phyloP scores from a whole-genome alignment of 2,888 invertebrate species.

The Sericinus montela region DNA sequence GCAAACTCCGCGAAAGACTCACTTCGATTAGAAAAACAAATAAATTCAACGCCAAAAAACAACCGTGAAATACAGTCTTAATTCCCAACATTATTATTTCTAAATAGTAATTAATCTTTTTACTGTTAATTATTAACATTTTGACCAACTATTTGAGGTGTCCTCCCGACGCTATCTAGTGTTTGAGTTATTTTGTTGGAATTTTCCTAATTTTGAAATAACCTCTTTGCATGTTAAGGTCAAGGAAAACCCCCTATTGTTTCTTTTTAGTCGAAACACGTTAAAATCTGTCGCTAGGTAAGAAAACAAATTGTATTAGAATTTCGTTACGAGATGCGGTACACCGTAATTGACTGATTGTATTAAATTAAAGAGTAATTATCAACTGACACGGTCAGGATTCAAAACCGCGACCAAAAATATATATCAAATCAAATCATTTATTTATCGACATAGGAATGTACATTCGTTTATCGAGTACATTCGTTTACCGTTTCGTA shows the following conservation, averaged over 20 bases:
- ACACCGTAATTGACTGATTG: too few species aligned
- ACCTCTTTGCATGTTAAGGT: background rate
- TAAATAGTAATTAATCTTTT: background rate
- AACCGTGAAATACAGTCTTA: slow-evolving; percentile 7
- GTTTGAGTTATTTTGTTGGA: background rate
- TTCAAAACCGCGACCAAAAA: too few species aligned
- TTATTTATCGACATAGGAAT: too few species aligned
- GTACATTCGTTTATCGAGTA: too few species aligned
- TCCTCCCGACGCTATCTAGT: too few species aligned
- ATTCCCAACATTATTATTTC: background rate
- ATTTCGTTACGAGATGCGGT: background rate
- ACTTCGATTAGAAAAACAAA: background rate
- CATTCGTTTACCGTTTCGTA: too few species aligned
- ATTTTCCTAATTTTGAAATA: background rate
- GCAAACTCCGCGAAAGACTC: background rate
- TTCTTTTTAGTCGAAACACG: background rate
- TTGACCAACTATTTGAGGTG: background rate
- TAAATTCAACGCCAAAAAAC: background rate
- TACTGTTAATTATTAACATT: background rate
- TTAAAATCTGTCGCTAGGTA: too few species aligned
- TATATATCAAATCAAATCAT: too few species aligned
- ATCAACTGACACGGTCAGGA: too few species aligned
- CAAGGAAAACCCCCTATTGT: background rate
- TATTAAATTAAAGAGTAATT: too few species aligned
- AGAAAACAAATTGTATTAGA: too few species aligned